Evolutionary conservation across 2,113 vertebrate species (phyloP).

Genomic region (Antidorcas marsupialis): DNA sequence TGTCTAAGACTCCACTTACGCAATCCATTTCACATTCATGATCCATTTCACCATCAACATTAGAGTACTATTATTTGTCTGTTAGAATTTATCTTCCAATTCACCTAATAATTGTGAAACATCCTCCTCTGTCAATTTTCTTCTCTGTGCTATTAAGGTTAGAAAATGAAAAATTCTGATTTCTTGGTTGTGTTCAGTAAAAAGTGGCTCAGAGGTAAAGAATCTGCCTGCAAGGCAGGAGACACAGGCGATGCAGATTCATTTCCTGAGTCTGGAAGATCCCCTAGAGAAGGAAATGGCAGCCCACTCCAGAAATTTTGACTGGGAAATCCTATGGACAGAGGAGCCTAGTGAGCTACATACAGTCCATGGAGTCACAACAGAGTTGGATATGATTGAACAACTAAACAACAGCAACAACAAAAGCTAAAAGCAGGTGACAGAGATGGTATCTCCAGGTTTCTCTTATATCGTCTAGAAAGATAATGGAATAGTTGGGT

Average conservation of each 20-base stretch:
- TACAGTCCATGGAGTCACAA: not conserved
- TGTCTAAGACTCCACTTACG: not conserved
- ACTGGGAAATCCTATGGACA: not conserved
- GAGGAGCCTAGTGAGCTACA: not conserved
- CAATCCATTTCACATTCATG: not conserved
- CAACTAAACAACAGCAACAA: not conserved
- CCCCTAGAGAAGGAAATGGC: not conserved
- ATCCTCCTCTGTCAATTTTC: not conserved
- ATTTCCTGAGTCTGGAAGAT: not conserved
- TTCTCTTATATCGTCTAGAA: not conserved
- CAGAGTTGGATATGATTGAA: not conserved
- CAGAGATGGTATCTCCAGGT: not conserved
- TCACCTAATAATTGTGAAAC: not conserved
- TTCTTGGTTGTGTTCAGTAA: not conserved
- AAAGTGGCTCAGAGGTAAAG: not conserved
- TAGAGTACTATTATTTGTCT: not conserved
- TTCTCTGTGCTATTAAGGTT: not conserved
- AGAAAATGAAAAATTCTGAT: constrained; percentile 16
- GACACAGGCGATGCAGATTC: not conserved
- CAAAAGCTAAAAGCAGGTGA: not conserved
- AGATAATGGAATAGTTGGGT: not conserved
- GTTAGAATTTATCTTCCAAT: not conserved
- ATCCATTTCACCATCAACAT: not conserved
- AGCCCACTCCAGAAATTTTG: not conserved
- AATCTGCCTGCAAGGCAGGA: not conserved